Conservation (phyloP, 1,140 invertebrate genomes). For the Octopus sinensis region DNA sequence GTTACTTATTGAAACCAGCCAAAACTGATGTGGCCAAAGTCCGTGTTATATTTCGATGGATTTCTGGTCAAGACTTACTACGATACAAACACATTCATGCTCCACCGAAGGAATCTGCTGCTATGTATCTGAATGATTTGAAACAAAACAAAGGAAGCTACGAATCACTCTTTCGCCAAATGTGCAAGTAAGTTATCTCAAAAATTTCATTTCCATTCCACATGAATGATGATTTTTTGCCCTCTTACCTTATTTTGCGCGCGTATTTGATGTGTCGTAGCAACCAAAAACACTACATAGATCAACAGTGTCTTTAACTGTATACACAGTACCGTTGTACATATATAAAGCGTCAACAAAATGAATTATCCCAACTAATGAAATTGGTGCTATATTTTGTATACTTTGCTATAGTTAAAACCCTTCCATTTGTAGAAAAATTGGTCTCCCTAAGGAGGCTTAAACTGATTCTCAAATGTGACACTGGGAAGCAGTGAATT, state of each 20-base stretch:
- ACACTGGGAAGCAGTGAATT: too few species aligned
- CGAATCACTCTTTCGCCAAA: constrained; percentile 42
- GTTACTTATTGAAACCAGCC: constrained; percentile 31
- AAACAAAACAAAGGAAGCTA: constrained; percentile 44
- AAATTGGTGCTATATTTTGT: too few species aligned
- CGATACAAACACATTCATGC: constrained; percentile 24
- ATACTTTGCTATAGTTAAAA: too few species aligned
- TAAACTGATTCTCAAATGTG: too few species aligned
- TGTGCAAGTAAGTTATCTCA: constrained; percentile 43
- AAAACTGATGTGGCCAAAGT: constrained; percentile 37
- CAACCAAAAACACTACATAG: too few species aligned
- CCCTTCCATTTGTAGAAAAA: too few species aligned
- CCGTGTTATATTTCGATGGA: constrained; percentile 44
- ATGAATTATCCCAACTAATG: too few species aligned
- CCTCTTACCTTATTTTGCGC: neutral
- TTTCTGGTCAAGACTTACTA: constrained; percentile 37
- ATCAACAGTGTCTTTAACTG: too few species aligned
- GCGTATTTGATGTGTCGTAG: too few species aligned
- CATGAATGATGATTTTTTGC: neutral
- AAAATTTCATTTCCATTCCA: neutral
- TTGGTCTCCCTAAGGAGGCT: too few species aligned
- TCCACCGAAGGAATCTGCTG: constrained; percentile 24
- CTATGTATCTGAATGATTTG: constrained; percentile 42
- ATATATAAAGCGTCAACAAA: too few species aligned
- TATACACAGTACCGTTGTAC: too few species aligned